These are phyloP conservation scores for Torymus aiolomorphi DNA, from an alignment of 2,888 invertebrate species.

Conservation along the genomic window DNA sequence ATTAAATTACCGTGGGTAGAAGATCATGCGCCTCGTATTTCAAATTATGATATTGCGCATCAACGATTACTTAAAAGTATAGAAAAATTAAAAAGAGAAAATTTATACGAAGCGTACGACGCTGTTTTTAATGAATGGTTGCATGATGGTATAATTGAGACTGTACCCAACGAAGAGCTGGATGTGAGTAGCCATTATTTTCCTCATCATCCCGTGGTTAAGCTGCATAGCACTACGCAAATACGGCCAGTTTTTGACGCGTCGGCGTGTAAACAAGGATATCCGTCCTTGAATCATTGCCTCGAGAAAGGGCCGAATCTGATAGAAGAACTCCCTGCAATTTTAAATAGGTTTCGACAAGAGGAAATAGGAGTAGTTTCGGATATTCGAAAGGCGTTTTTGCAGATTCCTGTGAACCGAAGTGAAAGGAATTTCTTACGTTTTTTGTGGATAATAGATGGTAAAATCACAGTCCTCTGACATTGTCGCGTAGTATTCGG, in stretches of 20 bases:
- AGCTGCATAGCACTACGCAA: conserved; percentile 55
- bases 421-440: conserved; percentile 58
- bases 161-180: conserved; percentile 55
- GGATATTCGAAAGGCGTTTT: conserved; percentile 59
- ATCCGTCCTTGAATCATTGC: conserved; percentile 62
- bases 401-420: conserved; percentile 54
- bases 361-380: conserved; percentile 55
- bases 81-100: conserved; percentile 59
- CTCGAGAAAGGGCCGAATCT: conserved; percentile 59
- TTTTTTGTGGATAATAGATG: too few species aligned
- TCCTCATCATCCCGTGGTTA: conserved; percentile 59
- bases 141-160: conserved; percentile 61
- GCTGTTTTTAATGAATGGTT: conserved; percentile 64
- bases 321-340: conserved; percentile 57
- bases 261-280: conserved; percentile 59
- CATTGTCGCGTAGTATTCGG: too few species aligned
- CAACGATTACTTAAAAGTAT: conserved; percentile 61
- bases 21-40: conserved; percentile 60
- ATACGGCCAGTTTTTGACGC: conserved; percentile 63
- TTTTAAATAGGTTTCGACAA: conserved; percentile 58
- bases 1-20: conserved; percentile 62
- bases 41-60: conserved; percentile 61
- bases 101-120: conserved; percentile 60
- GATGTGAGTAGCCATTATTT: conserved; percentile 52
- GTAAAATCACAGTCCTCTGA: conserved; percentile 44